Base-by-base conservation (phyloP, 2,113 vertebrate species). In the Gavia stellata region DNA sequence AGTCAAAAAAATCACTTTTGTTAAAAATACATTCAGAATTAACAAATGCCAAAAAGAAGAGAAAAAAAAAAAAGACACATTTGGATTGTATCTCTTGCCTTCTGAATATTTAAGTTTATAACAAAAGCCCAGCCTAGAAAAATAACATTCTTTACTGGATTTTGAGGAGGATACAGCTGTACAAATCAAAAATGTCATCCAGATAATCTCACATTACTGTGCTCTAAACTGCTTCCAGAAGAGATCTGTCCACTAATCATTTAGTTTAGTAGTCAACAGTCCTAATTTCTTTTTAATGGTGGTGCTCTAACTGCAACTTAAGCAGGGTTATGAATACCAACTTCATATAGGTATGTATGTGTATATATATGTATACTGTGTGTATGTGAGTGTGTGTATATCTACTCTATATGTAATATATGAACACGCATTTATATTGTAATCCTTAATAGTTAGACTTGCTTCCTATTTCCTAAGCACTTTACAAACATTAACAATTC, bases 21-120 rank as follows among this genome's bases (percentile, higher is more conserved):
- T 98, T 98, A 98, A 98, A 98, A 98, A 98, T 98, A 98, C 98
- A 98, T 98, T 98, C 98, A 97, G 97, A 98, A 98, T 98, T 98
- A 98, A 98, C 97, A 98, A 98, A 98, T 94, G 97, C 95, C 93
- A 97, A 98, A 97, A 94, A 95, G 80, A 94, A 97, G 97, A 81
- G 70, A 81, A 92, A 95, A 94, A 75, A 94, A 75, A 72, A 92
- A 78, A 94, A 38, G 89, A 97, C 96, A 98, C 97, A 97, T 98
- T 97, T 98, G 97, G 97, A 97, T 98, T 97, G 94, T 97, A 98
- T 97, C 97, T 98, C 96, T 98, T 98, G 97, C 97, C 90, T 98
- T 98, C 97, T 94, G 97, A 98, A 98, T 98, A 98, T 97, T 96
- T 98, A 95, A 97, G 97, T 98, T 98, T 98, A 97, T 98, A 98